Percentiles rank a stretch among this genome's conserved stretches.
These are phyloP conservation scores for Drosophila vallismaia DNA, from an alignment of 2,888 invertebrate genomes.

Conservation along the genomic window DNA sequence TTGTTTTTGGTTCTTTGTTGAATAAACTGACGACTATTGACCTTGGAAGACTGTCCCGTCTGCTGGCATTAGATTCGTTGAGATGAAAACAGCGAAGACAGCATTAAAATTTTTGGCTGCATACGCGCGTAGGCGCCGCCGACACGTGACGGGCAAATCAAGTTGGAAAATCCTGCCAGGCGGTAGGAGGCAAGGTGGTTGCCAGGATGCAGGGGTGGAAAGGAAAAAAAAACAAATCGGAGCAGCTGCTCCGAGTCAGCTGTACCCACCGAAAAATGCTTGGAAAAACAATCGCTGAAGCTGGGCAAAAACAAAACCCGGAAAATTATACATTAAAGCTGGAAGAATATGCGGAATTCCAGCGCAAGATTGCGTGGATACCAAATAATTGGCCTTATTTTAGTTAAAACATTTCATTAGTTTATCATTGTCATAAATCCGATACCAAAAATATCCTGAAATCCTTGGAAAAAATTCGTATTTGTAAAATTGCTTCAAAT, in stretches of 20 bases:
- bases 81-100: slow-evolving; percentile 12
- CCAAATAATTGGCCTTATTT: too few species aligned
- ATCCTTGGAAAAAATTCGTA: too few species aligned
- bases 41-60: slow-evolving; percentile 41
- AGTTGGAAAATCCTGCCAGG: not conserved
- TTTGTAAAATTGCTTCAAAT: too few species aligned
- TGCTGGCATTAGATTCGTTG: slow-evolving; percentile 8
- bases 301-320: not conserved
- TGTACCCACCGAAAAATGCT: not conserved
- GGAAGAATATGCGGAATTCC: too few species aligned
- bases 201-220: too few species aligned
- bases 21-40: slow-evolving; percentile 49
- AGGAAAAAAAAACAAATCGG: not conserved
- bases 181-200: too few species aligned
- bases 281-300: too few species aligned
- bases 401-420: too few species aligned
- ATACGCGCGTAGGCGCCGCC: slow-evolving; percentile 47
- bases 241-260: slow-evolving; percentile 19
- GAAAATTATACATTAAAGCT: not conserved
- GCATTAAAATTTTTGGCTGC: slow-evolving; percentile 49
- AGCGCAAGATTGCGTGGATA: too few species aligned
- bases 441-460: too few species aligned
- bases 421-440: too few species aligned
- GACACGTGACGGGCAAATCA: slow-evolving; percentile 55
- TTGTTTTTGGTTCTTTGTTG: not conserved